phyloP scores from a whole-genome alignment of 2,888 invertebrate species.

The Melolontha melolontha region DNA sequence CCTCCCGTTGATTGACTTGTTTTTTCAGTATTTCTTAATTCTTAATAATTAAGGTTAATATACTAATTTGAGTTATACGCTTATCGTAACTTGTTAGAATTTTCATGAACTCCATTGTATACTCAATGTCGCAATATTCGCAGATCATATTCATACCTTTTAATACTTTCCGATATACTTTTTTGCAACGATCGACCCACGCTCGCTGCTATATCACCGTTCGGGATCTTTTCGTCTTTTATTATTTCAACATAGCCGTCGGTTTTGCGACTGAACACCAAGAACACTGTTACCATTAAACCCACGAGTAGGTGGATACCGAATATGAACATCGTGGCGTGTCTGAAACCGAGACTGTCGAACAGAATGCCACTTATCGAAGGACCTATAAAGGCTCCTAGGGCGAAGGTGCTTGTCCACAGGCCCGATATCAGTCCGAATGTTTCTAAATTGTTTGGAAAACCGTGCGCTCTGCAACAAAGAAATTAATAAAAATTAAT shows the following conservation, averaged over 20 bases:
- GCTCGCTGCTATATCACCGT: conserved; percentile 68
- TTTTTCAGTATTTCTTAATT: too few species aligned
- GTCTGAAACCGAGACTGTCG: conserved; percentile 79
- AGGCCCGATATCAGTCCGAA: conserved; percentile 91
- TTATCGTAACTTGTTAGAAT: too few species aligned
- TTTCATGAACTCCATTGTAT: too few species aligned
- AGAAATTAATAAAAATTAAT: neutral
- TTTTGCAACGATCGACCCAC: conserved; percentile 52
- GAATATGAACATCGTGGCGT: conserved; percentile 79
- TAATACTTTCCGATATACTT: conserved; percentile 60
- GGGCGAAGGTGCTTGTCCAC: conserved; percentile 90
- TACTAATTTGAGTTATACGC: too few species aligned
- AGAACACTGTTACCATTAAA: conserved; percentile 63
- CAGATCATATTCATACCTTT: conserved; percentile 59
- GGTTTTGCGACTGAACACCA: conserved; percentile 59
- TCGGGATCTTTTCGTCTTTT: conserved; percentile 67
- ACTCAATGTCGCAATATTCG: too few species aligned
- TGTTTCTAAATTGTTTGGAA: conserved; percentile 88
- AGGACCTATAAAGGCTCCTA: conserved; percentile 89
- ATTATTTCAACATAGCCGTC: conserved; percentile 61
- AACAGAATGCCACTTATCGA: conserved; percentile 80
- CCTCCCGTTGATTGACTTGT: too few species aligned
- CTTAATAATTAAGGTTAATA: too few species aligned
- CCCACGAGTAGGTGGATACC: conserved; percentile 75
- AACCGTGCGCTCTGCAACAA: conserved; percentile 73